A percentile compares a stretch with the other conserved stretches of the same genome.
Evolutionary conservation across 2,888 invertebrate species (phyloP).

Genomic region (Diarsia dahlii): DNA sequence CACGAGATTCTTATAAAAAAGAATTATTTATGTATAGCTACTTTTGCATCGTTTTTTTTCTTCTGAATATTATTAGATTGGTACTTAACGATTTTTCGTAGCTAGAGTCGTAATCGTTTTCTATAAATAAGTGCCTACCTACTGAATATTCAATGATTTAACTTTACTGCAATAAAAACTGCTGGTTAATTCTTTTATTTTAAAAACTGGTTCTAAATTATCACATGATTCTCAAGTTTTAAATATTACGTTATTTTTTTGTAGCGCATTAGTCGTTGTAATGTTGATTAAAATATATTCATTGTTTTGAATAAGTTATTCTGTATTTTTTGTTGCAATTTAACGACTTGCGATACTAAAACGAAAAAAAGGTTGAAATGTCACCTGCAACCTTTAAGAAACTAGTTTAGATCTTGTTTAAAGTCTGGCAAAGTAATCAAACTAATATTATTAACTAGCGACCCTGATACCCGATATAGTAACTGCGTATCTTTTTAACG

Average conservation of each 20-base stretch:
- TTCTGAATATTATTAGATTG: too few relatives aligned
- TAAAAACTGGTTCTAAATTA: slow-evolving; percentile 2
- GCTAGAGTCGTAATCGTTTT: not conserved
- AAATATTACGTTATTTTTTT: not conserved
- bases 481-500: too few relatives aligned
- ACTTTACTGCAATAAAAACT: not conserved
- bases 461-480: not conserved
- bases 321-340: not conserved
- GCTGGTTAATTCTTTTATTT: too few relatives aligned
- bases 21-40: too few relatives aligned
- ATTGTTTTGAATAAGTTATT: not conserved
- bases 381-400: not conserved
- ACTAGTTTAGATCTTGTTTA: not conserved
- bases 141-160: not conserved
- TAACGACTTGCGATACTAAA: too few relatives aligned
- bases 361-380: too few relatives aligned
- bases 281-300: not conserved
- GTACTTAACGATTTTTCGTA: not conserved
- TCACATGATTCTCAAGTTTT: not conserved
- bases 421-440: not conserved
- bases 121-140: not conserved
- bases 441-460: not conserved
- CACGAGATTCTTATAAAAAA: too few relatives aligned
- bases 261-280: not conserved
- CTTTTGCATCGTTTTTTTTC: too few relatives aligned